Evolutionary conservation across 2,113 vertebrate genomes (phyloP).

Genomic region (Pica pica): DNA sequence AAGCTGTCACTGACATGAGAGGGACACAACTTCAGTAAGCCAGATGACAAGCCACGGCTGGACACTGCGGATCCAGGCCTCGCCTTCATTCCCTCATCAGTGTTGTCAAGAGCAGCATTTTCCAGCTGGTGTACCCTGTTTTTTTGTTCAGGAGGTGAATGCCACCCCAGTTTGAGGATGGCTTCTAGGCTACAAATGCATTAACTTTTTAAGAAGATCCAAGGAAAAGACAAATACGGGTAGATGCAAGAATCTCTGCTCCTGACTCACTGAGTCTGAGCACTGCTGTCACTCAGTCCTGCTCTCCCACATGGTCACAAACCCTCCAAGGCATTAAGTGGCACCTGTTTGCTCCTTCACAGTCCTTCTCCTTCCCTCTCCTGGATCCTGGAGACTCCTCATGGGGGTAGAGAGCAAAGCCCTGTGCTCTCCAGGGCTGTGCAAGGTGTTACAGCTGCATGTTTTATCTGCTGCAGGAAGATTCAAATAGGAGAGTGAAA

Average conservation of each 20-base stretch:
- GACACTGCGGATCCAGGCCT: not conserved
- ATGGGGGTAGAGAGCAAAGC: accelerated
- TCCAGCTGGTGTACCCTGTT: not conserved
- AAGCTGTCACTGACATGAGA: not conserved
- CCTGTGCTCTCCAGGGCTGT: not conserved
- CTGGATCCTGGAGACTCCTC: not conserved
- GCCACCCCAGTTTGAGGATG: not conserved
- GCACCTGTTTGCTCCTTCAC: not conserved
- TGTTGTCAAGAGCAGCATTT: not conserved
- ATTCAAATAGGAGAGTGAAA: not conserved
- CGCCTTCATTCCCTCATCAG: accelerated
- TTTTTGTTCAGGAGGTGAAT: not conserved
- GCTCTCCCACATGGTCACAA: not conserved
- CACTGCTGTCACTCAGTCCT: not conserved
- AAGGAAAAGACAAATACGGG: not conserved
- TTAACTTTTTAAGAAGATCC: not conserved
- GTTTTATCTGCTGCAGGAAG: not conserved
- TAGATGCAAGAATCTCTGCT: not conserved
- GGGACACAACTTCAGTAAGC: accelerated
- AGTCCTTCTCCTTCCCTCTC: not conserved
- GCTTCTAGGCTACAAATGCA: not conserved
- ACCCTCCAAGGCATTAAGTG: not conserved
- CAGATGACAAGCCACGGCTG: not conserved
- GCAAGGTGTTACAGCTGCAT: not conserved
- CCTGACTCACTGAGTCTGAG: not conserved